Evolutionary conservation across 2,888 invertebrate genomes (phyloP), one percentile per base, ranked within the genome.

Genomic region (Ctenicera cuprea): DNA sequence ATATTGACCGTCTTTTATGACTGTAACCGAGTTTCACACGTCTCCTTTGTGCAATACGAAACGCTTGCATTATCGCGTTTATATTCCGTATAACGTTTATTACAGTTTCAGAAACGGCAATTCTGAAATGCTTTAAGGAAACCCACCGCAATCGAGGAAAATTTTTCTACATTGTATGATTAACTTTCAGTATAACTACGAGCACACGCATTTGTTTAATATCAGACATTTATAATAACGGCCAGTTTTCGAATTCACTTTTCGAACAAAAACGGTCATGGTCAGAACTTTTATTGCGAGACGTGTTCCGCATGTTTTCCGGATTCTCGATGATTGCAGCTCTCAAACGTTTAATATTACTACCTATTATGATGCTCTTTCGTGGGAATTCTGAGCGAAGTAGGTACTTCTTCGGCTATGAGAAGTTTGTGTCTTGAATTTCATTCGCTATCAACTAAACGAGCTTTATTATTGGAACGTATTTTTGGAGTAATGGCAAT

Each of bases 251-350:
- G 30, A 33, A 33, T 54, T 54, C 22, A 54, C 5, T 52, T 11
- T 22, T 52, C 52, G 4, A n/a, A 22, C 43, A 45, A n/a, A 45
- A 45, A 50, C 22, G 52, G 22, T 54, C 54, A 54, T n/a, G 54
- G 54, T 33, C 54, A 54, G 30, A 22, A 12, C 54, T 30, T 54
- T 54, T 54, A 54, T 54, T 30, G n/a, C n/a, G 7, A 5, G 3
- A 54, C 54, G 54, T 54, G 54, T 54, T 54, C 54, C n/a, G 54
- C 54, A 54, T 54, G 30, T 33, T 26, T 54, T 22, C 20, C 0
- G 22, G 3, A 50, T 22, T 33, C 30, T 12, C n/a, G 26, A 54
- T 26, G n/a, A 18, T 26, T 22, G 4, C 52, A n/a, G 52, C 22
- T 20, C 12, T 26, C n/a, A 18, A 52, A 50, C 52, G 52, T 52